Percentiles rank a stretch among this genome's conserved stretches.
These are phyloP conservation scores for Prunella himalayana DNA, from an alignment of 2,113 vertebrate species.

Conservation along the genomic window DNA sequence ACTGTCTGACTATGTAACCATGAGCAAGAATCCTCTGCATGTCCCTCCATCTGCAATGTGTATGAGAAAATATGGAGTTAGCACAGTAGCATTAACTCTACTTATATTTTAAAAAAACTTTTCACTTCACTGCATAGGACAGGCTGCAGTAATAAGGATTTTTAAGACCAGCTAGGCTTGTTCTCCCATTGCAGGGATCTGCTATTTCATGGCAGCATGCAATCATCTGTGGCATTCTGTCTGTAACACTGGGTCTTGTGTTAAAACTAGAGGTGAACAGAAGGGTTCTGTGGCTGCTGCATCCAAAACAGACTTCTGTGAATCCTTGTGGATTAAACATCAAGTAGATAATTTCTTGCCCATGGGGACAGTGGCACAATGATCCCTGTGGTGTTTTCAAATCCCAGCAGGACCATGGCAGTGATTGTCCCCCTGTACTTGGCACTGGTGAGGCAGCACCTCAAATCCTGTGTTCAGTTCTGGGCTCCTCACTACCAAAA, in stretches of 20 bases:
- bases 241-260: neutral
- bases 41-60: neutral
- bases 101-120: neutral
- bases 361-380: neutral
- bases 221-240: neutral
- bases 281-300: neutral
- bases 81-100: neutral
- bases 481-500: neutral
- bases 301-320: neutral
- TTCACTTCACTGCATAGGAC: neutral
- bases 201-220: neutral
- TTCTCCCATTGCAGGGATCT: neutral
- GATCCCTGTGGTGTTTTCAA: neutral
- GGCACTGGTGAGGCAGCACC: neutral
- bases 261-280: neutral
- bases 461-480: accelerated
- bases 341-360: neutral
- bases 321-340: neutral
- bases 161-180: neutral
- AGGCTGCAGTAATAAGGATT: neutral
- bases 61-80: neutral
- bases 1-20: neutral
- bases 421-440: accelerated
- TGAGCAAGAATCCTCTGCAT: neutral
- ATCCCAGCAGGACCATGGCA: neutral